These are phyloP conservation scores for Zaprionus vittiger DNA, from an alignment of 1,140 invertebrate species.

Conservation along the genomic window DNA sequence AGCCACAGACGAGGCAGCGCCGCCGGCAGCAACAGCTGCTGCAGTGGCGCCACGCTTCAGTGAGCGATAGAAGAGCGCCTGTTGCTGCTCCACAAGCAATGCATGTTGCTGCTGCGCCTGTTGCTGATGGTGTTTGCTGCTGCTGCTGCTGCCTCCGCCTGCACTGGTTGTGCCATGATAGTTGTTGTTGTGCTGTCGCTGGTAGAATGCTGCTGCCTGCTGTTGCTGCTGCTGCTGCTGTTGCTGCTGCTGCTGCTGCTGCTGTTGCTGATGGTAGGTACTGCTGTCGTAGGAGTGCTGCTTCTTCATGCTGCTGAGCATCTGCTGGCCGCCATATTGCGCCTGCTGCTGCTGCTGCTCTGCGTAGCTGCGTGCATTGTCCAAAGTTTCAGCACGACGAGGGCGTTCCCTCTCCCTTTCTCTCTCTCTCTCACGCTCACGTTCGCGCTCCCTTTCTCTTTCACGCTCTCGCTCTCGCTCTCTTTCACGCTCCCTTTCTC, in stretches of 20 bases:
- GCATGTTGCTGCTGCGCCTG: constrained; percentile 59
- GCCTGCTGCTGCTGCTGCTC: constrained; percentile 69
- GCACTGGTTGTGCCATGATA: constrained; percentile 48
- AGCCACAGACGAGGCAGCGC: not conserved
- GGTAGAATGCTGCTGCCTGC: constrained; percentile 61
- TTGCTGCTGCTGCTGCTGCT: constrained; percentile 68
- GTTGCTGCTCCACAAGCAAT: constrained; percentile 61
- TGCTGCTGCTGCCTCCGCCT: constrained; percentile 36
- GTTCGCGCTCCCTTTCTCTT: constrained; percentile 39
- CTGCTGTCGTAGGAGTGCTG: constrained; percentile 80
- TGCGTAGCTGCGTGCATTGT: constrained; percentile 76
- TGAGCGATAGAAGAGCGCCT: constrained; percentile 78
- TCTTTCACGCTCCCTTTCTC: constrained; percentile 38
- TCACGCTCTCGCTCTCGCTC: constrained; percentile 53
- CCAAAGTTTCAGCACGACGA: constrained; percentile 71
- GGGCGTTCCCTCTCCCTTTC: constrained; percentile 56
- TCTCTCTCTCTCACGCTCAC: constrained; percentile 31
- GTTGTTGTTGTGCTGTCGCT: constrained; percentile 74
- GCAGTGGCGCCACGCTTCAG: constrained; percentile 62
- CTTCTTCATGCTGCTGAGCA: constrained; percentile 73
- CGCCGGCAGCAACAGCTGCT: constrained; percentile 7
- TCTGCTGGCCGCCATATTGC: constrained; percentile 44
- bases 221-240: constrained; percentile 67
- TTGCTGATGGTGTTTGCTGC: constrained; percentile 56
- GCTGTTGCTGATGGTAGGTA: constrained; percentile 72